Percentiles rank a stretch among this genome's conserved stretches.
Evolutionary conservation across 2,888 invertebrate genomes (phyloP).

Genomic region (Orthosia incerta): DNA sequence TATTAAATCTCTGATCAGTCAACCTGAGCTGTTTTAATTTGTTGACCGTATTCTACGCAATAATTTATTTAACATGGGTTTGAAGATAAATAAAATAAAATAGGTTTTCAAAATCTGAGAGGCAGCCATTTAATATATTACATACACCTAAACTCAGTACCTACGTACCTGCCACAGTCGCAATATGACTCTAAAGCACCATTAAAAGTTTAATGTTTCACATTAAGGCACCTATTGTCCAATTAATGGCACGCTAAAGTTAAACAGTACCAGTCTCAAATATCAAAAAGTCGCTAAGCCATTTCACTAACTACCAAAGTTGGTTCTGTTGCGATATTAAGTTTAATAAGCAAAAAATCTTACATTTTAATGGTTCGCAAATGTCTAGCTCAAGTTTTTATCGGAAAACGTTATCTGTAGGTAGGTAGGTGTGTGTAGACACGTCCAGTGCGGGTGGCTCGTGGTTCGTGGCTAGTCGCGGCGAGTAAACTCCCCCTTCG

Average conservation of each 20-base stretch:
- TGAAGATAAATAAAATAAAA: neutral
- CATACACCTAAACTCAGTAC: neutral
- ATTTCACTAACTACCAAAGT: conserved; percentile 55
- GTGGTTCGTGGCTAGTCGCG: conserved; percentile 48
- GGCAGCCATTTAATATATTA: neutral
- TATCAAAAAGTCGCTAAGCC: conserved; percentile 42
- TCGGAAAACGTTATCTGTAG: conserved; percentile 41
- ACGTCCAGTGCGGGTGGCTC: conserved; percentile 47
- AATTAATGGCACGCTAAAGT: conserved; percentile 37
- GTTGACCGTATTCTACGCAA: neutral
- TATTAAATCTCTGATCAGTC: neutral
- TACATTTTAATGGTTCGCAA: conserved; percentile 44
- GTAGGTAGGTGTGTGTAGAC: conserved; percentile 26
- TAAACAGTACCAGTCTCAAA: conserved; percentile 40
- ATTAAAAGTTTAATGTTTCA: conserved; percentile 47
- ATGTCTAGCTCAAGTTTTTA: conserved; percentile 52
- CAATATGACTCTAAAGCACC: neutral
- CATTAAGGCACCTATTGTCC: conserved; percentile 33
- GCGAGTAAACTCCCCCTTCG: conserved; percentile 58
- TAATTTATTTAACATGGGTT: neutral
- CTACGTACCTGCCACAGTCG: neutral
- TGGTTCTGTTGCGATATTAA: conserved; percentile 30
- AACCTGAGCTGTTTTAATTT: neutral
- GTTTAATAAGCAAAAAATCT: conserved; percentile 49
- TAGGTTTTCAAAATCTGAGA: neutral